These are phyloP conservation scores for Noctua janthina DNA, from an alignment of 2,888 invertebrate genomes.

Conservation along the genomic window DNA sequence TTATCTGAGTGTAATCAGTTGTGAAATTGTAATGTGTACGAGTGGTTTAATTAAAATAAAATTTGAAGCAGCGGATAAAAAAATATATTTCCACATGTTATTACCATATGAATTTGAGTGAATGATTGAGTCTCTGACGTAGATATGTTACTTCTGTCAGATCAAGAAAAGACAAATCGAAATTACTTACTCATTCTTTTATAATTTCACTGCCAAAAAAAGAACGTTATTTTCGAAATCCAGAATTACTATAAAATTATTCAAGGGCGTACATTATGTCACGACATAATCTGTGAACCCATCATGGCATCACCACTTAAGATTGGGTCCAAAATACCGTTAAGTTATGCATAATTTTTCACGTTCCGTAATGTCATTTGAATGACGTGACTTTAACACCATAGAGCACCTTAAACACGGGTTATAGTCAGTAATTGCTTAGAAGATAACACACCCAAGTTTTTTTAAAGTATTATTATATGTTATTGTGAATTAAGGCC, in stretches of 20 bases:
- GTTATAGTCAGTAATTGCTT: conserved; percentile 52
- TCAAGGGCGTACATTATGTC: conserved; percentile 15
- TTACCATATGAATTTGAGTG: conserved; percentile 12
- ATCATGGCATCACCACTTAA: conserved; percentile 17
- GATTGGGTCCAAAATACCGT: conserved; percentile 71
- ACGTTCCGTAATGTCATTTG: conserved; percentile 72
- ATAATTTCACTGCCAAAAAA: conserved; percentile 12
- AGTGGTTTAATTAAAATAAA: conserved; percentile 46
- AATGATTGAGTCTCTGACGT: conserved; percentile 22
- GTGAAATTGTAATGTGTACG: not conserved
- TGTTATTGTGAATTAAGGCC: conserved; percentile 54
- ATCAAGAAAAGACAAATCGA: conserved; percentile 26
- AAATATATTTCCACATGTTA: not conserved
- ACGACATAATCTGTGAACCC: conserved; percentile 13
- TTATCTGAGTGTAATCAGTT: not conserved
- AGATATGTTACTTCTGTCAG: conserved; percentile 11
- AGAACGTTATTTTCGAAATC: not conserved
- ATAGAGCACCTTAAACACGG: conserved; percentile 50
- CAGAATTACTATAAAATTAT: not conserved
- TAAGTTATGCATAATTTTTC: conserved; percentile 71
- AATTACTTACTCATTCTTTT: not conserved
- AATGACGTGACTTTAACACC: conserved; percentile 69
- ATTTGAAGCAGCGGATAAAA: conserved; percentile 1
- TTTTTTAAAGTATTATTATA: conserved; percentile 48
- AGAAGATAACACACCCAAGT: conserved; percentile 26